Evolutionary conservation across 1,140 invertebrate genomes (phyloP), one percentile per base, ranked within the genome.

Genomic region (Zaprionus gabonicus): DNA sequence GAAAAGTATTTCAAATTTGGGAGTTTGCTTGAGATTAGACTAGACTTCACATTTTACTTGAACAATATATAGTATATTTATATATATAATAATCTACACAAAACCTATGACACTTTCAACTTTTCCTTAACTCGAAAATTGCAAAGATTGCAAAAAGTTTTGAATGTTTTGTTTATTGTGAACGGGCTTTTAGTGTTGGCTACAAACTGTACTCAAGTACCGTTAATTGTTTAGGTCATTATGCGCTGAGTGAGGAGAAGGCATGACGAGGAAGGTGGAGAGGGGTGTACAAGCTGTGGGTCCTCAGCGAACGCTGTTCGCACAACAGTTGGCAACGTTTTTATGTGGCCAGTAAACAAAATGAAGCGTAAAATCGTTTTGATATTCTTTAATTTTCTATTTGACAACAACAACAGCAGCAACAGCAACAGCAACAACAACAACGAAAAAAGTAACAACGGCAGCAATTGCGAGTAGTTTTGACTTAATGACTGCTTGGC

Each of bases 401-500:
- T 60, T 60, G 44, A 15, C 44, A 49, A 57, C 58, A 31, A n/a
- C 20, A 75, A 17, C 38, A 55, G 15, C 27, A 74, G 60, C 46
- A n/a, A n/a, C n/a, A n/a, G 2, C 27, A 17, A 20, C 62, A 27
- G 15, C 20, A 71, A 46, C 44, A 56, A 34, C 49, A 69, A 57
- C 46, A 25, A 12, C 38, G 31, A 34, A 6, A 46, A 9, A n/a
- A 51, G 20, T 12, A 51, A 13, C 46, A 23, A 25, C 46, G 20
- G 46, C 46, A 51, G 20, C 46, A 51, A 51, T 51, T 69, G 66
- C 58, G 55, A 44, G 51, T 69, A 69, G 66, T 62, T 75, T 60
- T 69, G 72, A 57, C 72, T 75, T 60, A 81, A 78, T 82, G 80
- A 74, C 80, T 57, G 80, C 64, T 64, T 58, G 44, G 74, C 79